Conservation (phyloP, 2,888 invertebrate genomes). For the Dicranocentrus wangi region DNA sequence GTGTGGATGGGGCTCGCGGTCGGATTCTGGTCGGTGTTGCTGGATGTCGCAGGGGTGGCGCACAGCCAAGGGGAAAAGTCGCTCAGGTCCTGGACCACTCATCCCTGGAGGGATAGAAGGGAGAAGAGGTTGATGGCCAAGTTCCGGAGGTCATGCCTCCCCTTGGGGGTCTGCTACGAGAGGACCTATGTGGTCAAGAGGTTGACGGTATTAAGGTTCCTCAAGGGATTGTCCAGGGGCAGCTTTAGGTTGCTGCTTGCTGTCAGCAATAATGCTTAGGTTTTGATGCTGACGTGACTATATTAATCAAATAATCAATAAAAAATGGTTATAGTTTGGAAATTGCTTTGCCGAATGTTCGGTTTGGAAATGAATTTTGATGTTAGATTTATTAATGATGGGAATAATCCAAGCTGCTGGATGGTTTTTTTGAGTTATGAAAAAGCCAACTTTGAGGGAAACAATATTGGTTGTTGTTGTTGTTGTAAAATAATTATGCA, state of each 20-base stretch:
- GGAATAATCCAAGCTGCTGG: no score
- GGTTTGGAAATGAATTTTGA: no score
- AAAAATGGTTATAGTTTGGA: no score
- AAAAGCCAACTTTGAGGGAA: no score
- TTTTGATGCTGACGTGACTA: no score
- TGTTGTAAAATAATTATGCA: no score
- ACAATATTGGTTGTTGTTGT: no score
- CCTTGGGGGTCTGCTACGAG: not conserved
- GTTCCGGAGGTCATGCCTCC: slow-evolving; percentile 4
- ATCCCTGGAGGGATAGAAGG: not conserved
- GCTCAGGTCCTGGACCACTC: not conserved
- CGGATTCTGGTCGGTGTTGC: not conserved
- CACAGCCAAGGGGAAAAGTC: not conserved
- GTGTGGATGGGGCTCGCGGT: not conserved
- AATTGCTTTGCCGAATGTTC: no score
- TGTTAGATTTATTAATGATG: no score
- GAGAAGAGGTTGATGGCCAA: slow-evolving; percentile 7
- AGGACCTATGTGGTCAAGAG: not conserved
- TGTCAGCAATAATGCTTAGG: no score
- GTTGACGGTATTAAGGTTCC: slow-evolving; percentile 1
- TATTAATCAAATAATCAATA: no score
- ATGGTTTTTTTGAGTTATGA: no score
- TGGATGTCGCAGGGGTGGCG: not conserved
- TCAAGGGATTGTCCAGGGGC: not conserved
- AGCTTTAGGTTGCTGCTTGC: slow-evolving; percentile 4